Conservation (phyloP, 2,888 invertebrate genomes). For the Dysmachus trigonus region DNA sequence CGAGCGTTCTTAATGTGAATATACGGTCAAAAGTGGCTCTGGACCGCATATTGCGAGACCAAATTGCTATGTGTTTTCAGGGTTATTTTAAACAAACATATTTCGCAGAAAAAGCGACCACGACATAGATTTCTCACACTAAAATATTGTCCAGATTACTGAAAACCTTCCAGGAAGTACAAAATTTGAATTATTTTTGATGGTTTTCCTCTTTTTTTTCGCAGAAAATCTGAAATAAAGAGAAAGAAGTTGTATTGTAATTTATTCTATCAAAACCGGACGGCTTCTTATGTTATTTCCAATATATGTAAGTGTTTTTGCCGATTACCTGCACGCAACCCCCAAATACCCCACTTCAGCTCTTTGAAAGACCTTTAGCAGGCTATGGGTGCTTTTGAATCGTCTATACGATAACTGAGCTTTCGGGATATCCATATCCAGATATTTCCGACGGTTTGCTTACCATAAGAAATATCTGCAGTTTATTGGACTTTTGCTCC, state of each 20-base stretch:
- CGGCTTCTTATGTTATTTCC: neutral
- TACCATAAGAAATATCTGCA: constrained; percentile 27
- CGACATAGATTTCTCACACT: neutral
- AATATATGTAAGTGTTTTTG: constrained; percentile 8
- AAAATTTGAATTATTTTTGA: neutral
- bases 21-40: neutral
- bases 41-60: neutral
- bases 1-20: constrained; percentile 20
- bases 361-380: neutral
- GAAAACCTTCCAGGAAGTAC: neutral
- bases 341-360: neutral
- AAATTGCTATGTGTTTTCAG: neutral
- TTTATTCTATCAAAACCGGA: neutral
- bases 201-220: neutral
- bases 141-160: neutral
- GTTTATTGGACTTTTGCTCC: constrained; percentile 23
- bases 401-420: neutral
- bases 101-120: neutral
- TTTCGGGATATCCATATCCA: neutral
- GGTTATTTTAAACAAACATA: neutral
- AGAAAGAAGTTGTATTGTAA: neutral
- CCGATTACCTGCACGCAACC: neutral
- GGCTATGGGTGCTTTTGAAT: neutral
- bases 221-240: neutral
- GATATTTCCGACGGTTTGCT: constrained; percentile 18